Percentiles rank a stretch among this genome's conserved stretches.
These are phyloP conservation scores for Sorex maritimensis DNA, from an alignment of 2,797 vertebrate species.

Conservation along the genomic window DNA sequence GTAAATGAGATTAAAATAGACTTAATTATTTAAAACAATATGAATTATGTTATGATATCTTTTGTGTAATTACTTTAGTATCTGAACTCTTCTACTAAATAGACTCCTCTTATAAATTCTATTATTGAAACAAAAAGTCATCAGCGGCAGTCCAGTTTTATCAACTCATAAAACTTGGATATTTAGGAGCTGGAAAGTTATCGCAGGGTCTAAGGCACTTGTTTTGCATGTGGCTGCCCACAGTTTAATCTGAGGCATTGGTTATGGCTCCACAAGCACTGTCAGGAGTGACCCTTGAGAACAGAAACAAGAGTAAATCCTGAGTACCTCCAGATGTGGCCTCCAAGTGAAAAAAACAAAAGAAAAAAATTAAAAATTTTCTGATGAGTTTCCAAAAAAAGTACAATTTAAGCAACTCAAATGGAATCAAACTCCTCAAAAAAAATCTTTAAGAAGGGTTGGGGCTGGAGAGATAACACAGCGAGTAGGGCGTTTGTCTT, in stretches of 20 bases:
- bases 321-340: too few species aligned
- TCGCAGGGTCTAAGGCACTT: background rate
- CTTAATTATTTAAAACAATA: background rate
- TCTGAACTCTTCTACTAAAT: background rate
- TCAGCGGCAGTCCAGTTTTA: background rate
- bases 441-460: background rate
- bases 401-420: background rate
- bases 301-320: too few species aligned
- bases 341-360: too few species aligned
- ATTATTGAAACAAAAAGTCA: slow-evolving; percentile 56
- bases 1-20: background rate
- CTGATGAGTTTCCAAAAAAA: background rate
- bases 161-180: background rate
- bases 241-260: too few species aligned
- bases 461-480: too few species aligned
- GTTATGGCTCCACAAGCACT: too few species aligned
- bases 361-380: slow-evolving; percentile 28
- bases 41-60: background rate
- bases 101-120: slow-evolving; percentile 6
- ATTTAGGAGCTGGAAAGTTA: background rate
- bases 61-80: slow-evolving; percentile 40
- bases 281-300: too few species aligned
- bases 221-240: too few species aligned
- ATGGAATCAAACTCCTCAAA: slow-evolving; percentile 30
- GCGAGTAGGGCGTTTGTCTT: background rate